Percentiles rank a stretch among this genome's conserved stretches.
phyloP scores from a whole-genome alignment of 2,113 vertebrate species.

The Tyrannus savana region DNA sequence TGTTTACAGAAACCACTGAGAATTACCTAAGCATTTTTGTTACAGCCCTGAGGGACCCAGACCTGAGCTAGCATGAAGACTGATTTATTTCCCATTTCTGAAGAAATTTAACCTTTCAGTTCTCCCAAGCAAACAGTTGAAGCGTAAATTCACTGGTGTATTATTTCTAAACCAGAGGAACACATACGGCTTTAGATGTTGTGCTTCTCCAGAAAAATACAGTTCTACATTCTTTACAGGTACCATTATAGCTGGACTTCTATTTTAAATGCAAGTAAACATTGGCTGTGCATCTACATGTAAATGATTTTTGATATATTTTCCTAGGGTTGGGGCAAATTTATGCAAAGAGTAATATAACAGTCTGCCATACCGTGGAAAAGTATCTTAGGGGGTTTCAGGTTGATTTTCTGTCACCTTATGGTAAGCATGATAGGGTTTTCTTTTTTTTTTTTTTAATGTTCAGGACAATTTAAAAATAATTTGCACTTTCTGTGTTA shows the following conservation, averaged over 20 bases:
- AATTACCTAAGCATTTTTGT: neutral
- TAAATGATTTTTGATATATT: neutral
- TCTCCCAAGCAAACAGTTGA: neutral
- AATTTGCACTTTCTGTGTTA: neutral
- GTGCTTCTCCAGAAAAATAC: neutral
- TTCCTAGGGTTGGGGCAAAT: neutral
- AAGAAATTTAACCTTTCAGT: neutral
- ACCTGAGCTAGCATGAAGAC: neutral
- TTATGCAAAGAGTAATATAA: neutral
- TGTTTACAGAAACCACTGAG: neutral
- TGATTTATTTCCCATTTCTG: slow-evolving; percentile 21
- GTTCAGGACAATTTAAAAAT: neutral
- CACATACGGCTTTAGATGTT: neutral
- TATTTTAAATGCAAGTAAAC: neutral
- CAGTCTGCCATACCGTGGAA: neutral
- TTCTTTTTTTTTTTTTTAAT: neutral
- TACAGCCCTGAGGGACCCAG: neutral
- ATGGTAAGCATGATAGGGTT: neutral
- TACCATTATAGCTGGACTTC: neutral
- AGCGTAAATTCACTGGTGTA: neutral
- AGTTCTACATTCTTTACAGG: neutral
- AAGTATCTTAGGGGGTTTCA: neutral
- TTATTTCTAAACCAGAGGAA: neutral
- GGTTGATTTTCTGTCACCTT: neutral
- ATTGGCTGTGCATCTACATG: neutral